A percentile compares a stretch with the other conserved stretches of the same genome.
These are phyloP conservation scores for Dexiosoma caninum DNA, from an alignment of 2,888 invertebrate genomes.

Conservation along the genomic window DNA sequence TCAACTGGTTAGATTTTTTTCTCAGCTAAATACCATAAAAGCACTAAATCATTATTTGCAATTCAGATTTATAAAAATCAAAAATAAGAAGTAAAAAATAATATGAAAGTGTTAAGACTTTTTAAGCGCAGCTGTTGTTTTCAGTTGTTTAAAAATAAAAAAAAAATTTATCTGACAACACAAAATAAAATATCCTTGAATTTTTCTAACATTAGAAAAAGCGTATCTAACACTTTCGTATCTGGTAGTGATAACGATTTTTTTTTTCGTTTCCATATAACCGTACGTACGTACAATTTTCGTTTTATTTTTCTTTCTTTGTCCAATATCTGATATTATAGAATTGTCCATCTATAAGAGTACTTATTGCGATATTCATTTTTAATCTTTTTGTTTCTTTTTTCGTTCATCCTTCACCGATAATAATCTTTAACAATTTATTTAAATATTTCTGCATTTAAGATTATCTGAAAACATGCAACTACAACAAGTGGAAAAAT, in stretches of 20 bases:
- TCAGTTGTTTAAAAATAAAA: not conserved
- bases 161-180: not conserved
- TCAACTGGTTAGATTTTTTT: not conserved
- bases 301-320: not conserved
- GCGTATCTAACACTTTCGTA: conserved; percentile 31
- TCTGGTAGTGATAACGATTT: conserved; percentile 36
- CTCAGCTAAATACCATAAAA: conserved; percentile 8
- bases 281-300: not conserved
- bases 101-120: conserved; percentile 39
- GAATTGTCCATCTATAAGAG: conserved; percentile 57
- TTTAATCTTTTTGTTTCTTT: conserved; percentile 21
- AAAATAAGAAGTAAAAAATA: not conserved
- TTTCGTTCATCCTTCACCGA: conserved; percentile 39
- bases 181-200: not conserved
- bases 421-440: conserved; percentile 63
- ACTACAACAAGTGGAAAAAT: conserved; percentile 43
- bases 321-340: conserved; percentile 34
- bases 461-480: conserved; percentile 60
- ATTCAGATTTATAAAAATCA: conserved; percentile 47
- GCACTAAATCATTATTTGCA: conserved; percentile 51
- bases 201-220: not conserved
- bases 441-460: conserved; percentile 63
- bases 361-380: conserved; percentile 23
- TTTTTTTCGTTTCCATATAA: conserved; percentile 5
- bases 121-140: conserved; percentile 38